Base-by-base conservation (phyloP, 2,888 invertebrate genomes). In the Calliphora vomitoria region DNA sequence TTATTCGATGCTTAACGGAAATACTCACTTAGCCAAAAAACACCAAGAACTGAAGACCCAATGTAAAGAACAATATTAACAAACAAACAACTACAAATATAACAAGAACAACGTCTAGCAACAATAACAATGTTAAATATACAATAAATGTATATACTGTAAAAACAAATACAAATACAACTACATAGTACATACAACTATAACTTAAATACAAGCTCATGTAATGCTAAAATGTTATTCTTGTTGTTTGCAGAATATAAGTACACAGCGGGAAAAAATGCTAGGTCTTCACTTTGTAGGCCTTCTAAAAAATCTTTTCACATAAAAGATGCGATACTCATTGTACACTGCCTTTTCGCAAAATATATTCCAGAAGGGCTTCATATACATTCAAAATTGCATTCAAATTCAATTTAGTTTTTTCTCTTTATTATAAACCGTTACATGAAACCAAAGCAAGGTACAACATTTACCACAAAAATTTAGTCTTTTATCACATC, bases 1-100 rank as follows among this genome's bases (percentile, higher is more conserved):
- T 60, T 79, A 60, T 58, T 71, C 74, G 79, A 84, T 84, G 84
- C 72, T 84, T 79, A 79, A 79, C 84, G 84, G 84, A 84, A 84
- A 84, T 84, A 79, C 84, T 68, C 79, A 84, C 74, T 84, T 84
- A 79, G 58, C 50, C 60, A 68, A 74, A 25, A 72, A 68, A 76
- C 58, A 69, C 75, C 75, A 80, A 60, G 15, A n/a, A 50, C 58
- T 58, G 8, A 66, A 35, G 66, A 53, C 55, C 50, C 55, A 60
- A 74, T 44, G 60, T 25, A 47, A 74, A 58, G 44, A 76, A 64
- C 50, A 20, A 53, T 76, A 58, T 69, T 69, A 58, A 44, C 31
- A 58, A 60, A 69, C 47, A 62, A 47, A 25, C 15, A 68, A 25
- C 25, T 13, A 41, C 18, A 66, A 15, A 64, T n/a, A 41, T 64